Evolutionary conservation across 2,113 vertebrate genomes (phyloP).

Genomic region (Elachura formosa): DNA sequence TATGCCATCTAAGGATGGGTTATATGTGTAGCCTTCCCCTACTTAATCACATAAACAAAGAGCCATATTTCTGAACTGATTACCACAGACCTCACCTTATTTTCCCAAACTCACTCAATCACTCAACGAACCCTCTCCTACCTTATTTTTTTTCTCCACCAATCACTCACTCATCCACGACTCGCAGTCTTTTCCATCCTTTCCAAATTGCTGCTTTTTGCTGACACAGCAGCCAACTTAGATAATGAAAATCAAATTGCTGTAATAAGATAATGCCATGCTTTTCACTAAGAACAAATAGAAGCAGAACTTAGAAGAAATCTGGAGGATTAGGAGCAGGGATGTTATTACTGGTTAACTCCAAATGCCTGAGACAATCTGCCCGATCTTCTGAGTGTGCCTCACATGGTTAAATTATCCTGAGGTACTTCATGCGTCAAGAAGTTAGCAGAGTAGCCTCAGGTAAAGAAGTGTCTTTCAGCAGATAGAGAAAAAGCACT

Average conservation of each 20-base stretch:
- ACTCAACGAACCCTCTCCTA: slow-evolving; percentile 10
- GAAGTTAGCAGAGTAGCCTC: slow-evolving; percentile 41
- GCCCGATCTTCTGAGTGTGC: slow-evolving; percentile 38
- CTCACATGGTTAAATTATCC: slow-evolving; percentile 39
- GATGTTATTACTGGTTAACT: slow-evolving; percentile 33
- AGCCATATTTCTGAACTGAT: background rate
- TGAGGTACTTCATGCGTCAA: slow-evolving; percentile 18
- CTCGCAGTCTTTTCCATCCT: background rate
- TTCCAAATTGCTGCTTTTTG: slow-evolving; percentile 43
- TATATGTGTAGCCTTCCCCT: background rate
- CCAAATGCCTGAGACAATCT: slow-evolving; percentile 37
- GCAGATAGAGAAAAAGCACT: slow-evolving; percentile 14
- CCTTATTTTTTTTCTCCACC: background rate
- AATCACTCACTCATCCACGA: slow-evolving; percentile 23
- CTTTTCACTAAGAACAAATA: slow-evolving; percentile 56
- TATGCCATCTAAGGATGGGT: background rate
- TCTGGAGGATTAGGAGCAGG: slow-evolving; percentile 48
- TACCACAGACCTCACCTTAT: background rate
- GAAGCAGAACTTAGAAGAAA: slow-evolving; percentile 43
- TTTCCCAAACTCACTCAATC: slow-evolving; percentile 10
- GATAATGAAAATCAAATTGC: slow-evolving; percentile 59
- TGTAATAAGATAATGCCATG: slow-evolving; percentile 46
- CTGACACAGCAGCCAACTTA: slow-evolving; percentile 32
- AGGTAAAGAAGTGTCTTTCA: slow-evolving; percentile 63
- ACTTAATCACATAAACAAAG: background rate